phyloP scores from a whole-genome alignment of 2,888 invertebrate genomes.

The Caenorhabditis angaria region DNA sequence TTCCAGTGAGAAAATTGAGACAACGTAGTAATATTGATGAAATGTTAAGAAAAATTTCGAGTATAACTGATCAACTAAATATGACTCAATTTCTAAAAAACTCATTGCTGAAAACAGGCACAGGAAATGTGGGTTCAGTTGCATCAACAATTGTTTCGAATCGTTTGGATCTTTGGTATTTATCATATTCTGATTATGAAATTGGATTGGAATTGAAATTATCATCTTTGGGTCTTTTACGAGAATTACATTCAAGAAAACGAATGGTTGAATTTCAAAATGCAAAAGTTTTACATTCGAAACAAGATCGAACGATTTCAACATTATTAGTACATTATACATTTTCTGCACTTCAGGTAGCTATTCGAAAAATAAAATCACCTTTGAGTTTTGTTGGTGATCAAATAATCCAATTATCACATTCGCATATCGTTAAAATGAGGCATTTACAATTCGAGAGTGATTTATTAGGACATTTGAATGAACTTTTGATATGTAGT shows the following conservation, averaged over 20 bases:
- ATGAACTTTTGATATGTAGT: constrained; percentile 11
- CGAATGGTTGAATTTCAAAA: neutral
- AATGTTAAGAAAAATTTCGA: neutral
- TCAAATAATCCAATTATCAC: constrained; percentile 16
- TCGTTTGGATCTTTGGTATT: neutral
- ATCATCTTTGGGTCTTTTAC: neutral
- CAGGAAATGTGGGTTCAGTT: neutral
- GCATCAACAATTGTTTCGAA: neutral
- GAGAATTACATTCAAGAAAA: neutral
- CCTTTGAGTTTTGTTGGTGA: constrained; percentile 5
- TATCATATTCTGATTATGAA: neutral
- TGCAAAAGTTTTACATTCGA: neutral
- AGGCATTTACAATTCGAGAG: constrained; percentile 4
- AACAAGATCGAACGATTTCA: neutral
- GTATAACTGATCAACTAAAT: neutral
- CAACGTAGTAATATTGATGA: neutral
- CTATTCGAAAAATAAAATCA: constrained; percentile 13
- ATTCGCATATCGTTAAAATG: constrained; percentile 23
- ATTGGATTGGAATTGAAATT: neutral
- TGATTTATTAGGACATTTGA: constrained; percentile 8
- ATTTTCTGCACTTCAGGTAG: constrained; percentile 13
- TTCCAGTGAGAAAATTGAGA: neutral
- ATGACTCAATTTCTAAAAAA: neutral
- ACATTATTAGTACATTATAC: neutral
- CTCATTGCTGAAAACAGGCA: neutral